Base-by-base conservation (phyloP, 2,888 invertebrate genomes). In the Pediacus dermestoides region DNA sequence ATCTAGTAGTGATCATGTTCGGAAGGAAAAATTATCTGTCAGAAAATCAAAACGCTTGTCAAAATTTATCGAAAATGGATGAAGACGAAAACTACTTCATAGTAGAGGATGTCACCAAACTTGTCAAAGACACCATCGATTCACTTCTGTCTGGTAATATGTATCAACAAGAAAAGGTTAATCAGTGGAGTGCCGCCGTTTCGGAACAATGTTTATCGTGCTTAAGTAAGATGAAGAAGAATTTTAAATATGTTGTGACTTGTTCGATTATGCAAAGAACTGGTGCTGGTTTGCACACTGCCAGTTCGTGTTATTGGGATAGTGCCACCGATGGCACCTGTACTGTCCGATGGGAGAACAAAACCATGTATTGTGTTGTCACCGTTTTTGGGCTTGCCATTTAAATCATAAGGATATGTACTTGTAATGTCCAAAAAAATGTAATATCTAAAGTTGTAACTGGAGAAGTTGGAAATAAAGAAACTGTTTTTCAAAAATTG, bases 301-400 rank as follows among this genome's bases (percentile, higher is more conserved):
- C 88, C 2, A 85, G 84, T 47, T 83, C 86, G 1, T 88, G 88
- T 61, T 89, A 75, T 64, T 89, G 89, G 89, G 88, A 90, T 66
- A 85, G 80, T 39, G 72, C 76, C 7, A 86, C 87, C 1, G 89
- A 89, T 66, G 81, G 85, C 55, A 81, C 84, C 30, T 86, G 85
- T 64, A 88, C 86, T 1, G 85, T 88, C 4, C 78, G 88, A 56
- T 90, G 88, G 88, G 88, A 90, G 61, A 88, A 88, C 67, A 88
- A 88, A 67, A 84, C 81, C 44, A 85, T 89, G 81, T 86, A 86
- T 64, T 88, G 87, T 62, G 86, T 88, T 46, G 82, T 88, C 15
- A 86, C 85, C 52, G 80, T 89, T 22, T 89, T 87, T 74, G 88
- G 83, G 16, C 69, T 86, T 28, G 81, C 85, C 11, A 69, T 70